These are phyloP conservation scores for Epicampocera succincta DNA, from an alignment of 2,888 invertebrate species.

Conservation along the genomic window DNA sequence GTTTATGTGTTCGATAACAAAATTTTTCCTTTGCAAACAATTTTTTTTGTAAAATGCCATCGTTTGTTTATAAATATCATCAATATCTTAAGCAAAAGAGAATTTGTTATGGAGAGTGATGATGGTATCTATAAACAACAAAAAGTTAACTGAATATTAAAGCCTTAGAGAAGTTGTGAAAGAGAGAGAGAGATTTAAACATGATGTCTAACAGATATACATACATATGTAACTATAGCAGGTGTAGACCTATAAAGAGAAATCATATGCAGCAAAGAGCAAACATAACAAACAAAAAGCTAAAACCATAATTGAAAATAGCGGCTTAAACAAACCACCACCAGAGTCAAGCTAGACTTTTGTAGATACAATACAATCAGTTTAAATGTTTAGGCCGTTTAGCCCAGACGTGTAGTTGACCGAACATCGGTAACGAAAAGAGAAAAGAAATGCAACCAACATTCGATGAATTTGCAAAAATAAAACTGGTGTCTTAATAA, in stretches of 20 bases:
- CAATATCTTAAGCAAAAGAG: not conserved
- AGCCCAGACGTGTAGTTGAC: constrained; percentile 52
- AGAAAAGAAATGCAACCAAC: not conserved
- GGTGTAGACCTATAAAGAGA: constrained; percentile 29
- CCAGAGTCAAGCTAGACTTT: constrained; percentile 41
- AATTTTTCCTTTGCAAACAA: not conserved
- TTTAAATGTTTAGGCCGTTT: constrained; percentile 60
- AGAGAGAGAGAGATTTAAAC: not conserved
- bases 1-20: too few relatives aligned
- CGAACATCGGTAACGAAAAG: constrained; percentile 9
- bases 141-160: not conserved
- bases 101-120: not conserved
- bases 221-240: too few relatives aligned
- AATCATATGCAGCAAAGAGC: constrained; percentile 26
- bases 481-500: not conserved
- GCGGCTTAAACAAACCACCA: constrained; percentile 52
- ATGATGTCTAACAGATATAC: constrained; percentile 21
- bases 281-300: not conserved
- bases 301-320: constrained; percentile 29
- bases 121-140: constrained; percentile 10
- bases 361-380: constrained; percentile 53
- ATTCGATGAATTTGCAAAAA: not conserved
- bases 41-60: not conserved
- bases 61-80: not conserved
- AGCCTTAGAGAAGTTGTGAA: not conserved